These are phyloP conservation scores for Syngnathus scovelli DNA, from an alignment of 2,113 vertebrate genomes.

Conservation along the genomic window DNA sequence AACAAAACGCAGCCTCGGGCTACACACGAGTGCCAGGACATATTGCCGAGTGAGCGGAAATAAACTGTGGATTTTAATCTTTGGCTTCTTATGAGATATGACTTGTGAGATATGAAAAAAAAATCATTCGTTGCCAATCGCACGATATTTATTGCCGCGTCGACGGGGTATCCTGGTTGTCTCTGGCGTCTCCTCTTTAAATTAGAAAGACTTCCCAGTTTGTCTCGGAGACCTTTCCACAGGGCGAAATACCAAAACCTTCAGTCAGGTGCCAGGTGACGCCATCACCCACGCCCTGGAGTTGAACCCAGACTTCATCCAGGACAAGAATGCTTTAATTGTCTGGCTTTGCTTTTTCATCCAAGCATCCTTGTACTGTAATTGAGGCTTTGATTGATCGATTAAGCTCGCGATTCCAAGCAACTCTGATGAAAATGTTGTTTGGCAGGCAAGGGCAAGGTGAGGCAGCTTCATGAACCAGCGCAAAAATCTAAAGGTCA, in stretches of 20 bases:
- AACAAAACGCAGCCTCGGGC: slow-evolving; percentile 16
- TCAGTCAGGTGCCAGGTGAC: slow-evolving; percentile 28
- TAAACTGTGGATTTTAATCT: slow-evolving; percentile 14
- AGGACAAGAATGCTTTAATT: slow-evolving; percentile 1
- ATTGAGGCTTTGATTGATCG: not conserved
- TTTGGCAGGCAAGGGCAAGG: too few relatives aligned
- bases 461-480: too few relatives aligned
- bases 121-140: not conserved
- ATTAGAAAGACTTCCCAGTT: slow-evolving; percentile 31
- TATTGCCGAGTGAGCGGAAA: slow-evolving; percentile 33
- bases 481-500: too few relatives aligned
- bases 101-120: too few relatives aligned
- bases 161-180: not conserved
- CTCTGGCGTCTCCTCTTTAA: slow-evolving; percentile 22
- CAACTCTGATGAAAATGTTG: slow-evolving; percentile 2
- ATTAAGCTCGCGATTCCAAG: not conserved
- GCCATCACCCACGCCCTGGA: not conserved
- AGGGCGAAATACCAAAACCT: slow-evolving; percentile 31
- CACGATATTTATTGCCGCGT: not conserved
- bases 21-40: slow-evolving; percentile 12
- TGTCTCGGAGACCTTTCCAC: slow-evolving; percentile 36
- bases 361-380: not conserved
- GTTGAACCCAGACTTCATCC: slow-evolving; percentile 25
- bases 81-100: not conserved
- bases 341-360: slow-evolving; percentile 1